Percentiles rank a stretch among this genome's conserved stretches.
These are phyloP conservation scores for Galaxias olidus DNA, from an alignment of 2,797 vertebrate genomes.

Conservation along the genomic window DNA sequence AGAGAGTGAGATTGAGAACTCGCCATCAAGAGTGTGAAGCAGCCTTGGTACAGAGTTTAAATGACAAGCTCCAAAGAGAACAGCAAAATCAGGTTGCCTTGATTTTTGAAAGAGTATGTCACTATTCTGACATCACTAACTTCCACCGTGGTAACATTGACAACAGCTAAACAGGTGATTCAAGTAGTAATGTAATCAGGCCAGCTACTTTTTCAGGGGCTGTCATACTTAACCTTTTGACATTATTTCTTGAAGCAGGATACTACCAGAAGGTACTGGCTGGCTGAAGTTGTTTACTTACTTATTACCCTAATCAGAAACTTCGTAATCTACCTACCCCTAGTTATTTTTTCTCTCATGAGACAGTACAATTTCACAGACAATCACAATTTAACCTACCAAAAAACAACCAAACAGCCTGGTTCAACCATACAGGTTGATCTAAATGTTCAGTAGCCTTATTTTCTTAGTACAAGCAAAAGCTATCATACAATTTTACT, in stretches of 20 bases:
- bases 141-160: constrained; percentile 12
- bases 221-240: background rate
- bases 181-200: background rate
- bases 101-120: background rate
- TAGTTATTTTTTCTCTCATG: no score
- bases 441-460: no score
- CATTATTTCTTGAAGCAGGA: no score
- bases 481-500: no score
- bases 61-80: background rate
- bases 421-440: background rate
- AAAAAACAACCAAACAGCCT: background rate
- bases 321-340: no score
- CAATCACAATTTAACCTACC: no score
- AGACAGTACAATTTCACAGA: no score
- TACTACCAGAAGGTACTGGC: no score
- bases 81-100: background rate
- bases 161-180: constrained; percentile 27
- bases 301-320: no score
- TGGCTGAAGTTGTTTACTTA: no score
- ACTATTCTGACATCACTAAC: constrained; percentile 8
- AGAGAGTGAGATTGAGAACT: constrained; percentile 4
- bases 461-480: no score
- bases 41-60: background rate
- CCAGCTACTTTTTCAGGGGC: background rate
- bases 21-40: background rate